Evolutionary conservation across 2,797 vertebrate species (phyloP), one percentile per base, ranked within the genome.

Genomic region (Coccyzus lansbergi): DNA sequence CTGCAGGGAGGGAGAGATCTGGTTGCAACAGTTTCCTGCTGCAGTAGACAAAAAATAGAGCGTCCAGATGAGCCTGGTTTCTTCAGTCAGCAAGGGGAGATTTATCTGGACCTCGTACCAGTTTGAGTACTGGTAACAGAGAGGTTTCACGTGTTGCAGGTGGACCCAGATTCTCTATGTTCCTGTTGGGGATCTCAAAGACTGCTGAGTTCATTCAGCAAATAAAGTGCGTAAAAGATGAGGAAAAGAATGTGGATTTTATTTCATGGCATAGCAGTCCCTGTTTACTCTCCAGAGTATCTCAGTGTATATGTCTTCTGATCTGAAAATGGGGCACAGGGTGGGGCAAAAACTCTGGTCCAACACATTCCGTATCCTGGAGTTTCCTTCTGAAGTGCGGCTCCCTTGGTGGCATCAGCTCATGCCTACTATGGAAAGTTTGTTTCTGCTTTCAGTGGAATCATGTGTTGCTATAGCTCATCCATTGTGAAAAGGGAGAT

Each of bases 41-140:
- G 53, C 28, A 65, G 20, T 15, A 81, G 78, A 63, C 91, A 59
- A 40, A 40, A 4, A 53, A 40, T 5, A 53, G 38, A 93, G 33
- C 51, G 76, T 68, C 17, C n/a, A 68, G 44, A 20, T 33, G 71
- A 85, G 13, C 7, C 20, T 8, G 24, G 13, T 8, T 74, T 76
- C 68, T 67, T 38, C 1, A 2, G 2, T 29, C 60, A 53, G 51
- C 1, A 0, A 52, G 34, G 11, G 26, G 26, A 31, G 44, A 15
- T 29, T 83, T 76, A 16, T 79, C 40, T 59, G 24, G 10, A 58
- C 26, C 40, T 62, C 4, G 3, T 18, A 31, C 21, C 46, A 40
- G 2, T 0, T 38, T 70, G 42, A 60, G 38, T 76, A 65, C n/a
- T 77, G 34, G 44, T 53, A 76, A 44, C 56, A 65, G 25, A 68